These are phyloP conservation scores for Steinernema hermaphroditum DNA, from an alignment of 2,888 invertebrate species.

Conservation along the genomic window DNA sequence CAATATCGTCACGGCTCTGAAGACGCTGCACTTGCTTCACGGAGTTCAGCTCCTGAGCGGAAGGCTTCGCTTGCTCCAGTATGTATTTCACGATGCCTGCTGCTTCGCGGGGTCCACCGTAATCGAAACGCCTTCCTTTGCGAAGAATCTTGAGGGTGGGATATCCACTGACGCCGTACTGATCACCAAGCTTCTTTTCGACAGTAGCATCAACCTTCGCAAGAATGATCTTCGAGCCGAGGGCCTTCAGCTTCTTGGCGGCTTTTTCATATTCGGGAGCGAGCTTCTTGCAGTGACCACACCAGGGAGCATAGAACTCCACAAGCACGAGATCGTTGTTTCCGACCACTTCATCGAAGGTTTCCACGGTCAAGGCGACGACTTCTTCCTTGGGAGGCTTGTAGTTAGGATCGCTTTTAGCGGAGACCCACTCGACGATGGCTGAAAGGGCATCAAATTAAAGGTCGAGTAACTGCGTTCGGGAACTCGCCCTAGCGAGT, in stretches of 20 bases:
- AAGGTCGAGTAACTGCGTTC: too few species aligned
- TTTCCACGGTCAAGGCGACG: slow-evolving; percentile 69
- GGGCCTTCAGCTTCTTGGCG: slow-evolving; percentile 66
- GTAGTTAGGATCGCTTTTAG: slow-evolving; percentile 70
- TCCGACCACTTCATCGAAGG: slow-evolving; percentile 69
- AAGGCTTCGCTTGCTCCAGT: slow-evolving; percentile 69
- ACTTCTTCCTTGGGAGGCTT: slow-evolving; percentile 71
- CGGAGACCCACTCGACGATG: slow-evolving; percentile 70
- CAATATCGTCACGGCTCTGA: slow-evolving; percentile 67
- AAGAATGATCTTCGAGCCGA: slow-evolving; percentile 67
- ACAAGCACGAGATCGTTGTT: slow-evolving; percentile 70
- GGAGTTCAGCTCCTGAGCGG: slow-evolving; percentile 65
- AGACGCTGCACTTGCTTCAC: slow-evolving; percentile 65
- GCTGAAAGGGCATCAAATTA: slow-evolving; percentile 62
- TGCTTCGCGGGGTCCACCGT: slow-evolving; percentile 70
- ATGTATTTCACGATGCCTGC: slow-evolving; percentile 70
- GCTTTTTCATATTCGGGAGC: slow-evolving; percentile 71
- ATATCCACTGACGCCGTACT: slow-evolving; percentile 71
- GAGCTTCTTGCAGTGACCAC: slow-evolving; percentile 70
- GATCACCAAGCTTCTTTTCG: slow-evolving; percentile 69
- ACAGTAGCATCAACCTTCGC: slow-evolving; percentile 72
- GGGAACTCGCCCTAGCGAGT: too few species aligned
- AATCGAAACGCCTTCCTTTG: slow-evolving; percentile 70
- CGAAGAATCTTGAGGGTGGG: slow-evolving; percentile 71
- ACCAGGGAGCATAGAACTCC: slow-evolving; percentile 73